Base-by-base conservation (phyloP, 2,888 invertebrate genomes). In the Tryphoninae sp. region DNA sequence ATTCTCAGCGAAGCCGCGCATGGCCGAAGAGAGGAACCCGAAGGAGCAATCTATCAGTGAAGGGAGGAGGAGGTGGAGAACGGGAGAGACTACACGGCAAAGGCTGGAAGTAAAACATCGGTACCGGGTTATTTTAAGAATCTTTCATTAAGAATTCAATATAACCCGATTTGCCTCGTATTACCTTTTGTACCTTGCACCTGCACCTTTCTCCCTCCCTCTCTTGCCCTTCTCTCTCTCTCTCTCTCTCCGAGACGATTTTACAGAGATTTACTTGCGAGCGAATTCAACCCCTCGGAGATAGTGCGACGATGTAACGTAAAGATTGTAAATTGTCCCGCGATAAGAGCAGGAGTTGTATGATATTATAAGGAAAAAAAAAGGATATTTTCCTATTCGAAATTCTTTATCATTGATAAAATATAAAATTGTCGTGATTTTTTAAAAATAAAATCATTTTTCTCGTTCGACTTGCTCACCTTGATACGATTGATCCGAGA, bases 131-230 rank as follows among this genome's bases (percentile, higher is more conserved):
- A 89, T 89, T 89, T 88, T 88, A 87, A 89, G 88, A 89, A 89
- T 89, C 86, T 87, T 88, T 87, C 86, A 87, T 89, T 89, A 88
- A 86, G 84, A 87, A 88, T 89, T 89, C 86, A 87, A 88, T 87
- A 87, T 86, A 86, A 85, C 78, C 80, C 81, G 84, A 86, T 84
- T 86, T 81, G 79, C 78, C 78, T 68, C 71, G 75, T 62, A 67
- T 76, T 68, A 75, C 33, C 65, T 81, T 55, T 78, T 61, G 67
- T 80, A 72, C 75, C 75, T 55, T 80, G 75, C 80, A 62, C 82
- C 74, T 64, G 82, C 82, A 58, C 45, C 45, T 11, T 73, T 73
- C 82, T 78, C 81, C 78, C 78, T 84, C 73, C 40, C 59, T 74
- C 59, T 78, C 80, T 76, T 77, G 84, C 74, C 40, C 61, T 74